Evolutionary conservation across 2,113 vertebrate genomes (phyloP).

Genomic region (Morone chrysops): DNA sequence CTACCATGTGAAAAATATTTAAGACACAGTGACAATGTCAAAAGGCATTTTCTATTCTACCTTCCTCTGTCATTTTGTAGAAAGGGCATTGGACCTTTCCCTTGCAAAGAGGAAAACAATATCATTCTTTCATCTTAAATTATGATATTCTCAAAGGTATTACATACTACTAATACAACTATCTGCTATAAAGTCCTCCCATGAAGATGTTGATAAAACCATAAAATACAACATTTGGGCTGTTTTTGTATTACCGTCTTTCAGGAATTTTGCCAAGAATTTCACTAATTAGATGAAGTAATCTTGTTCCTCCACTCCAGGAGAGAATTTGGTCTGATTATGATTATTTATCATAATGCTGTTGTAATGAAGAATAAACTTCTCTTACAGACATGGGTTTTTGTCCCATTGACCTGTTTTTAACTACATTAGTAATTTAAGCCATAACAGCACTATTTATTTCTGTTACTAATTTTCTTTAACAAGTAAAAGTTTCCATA

Average conservation of each 20-base stretch:
- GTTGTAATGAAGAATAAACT: background rate
- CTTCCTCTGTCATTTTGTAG: background rate
- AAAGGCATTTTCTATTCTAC: background rate
- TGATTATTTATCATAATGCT: background rate
- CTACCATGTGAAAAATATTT: background rate
- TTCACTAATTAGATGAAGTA: slow-evolving; percentile 1
- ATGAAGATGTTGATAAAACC: slow-evolving; percentile 2
- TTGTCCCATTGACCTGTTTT: background rate
- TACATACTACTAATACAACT: background rate
- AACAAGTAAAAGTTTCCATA: background rate
- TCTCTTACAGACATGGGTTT: background rate
- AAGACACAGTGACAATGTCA: background rate
- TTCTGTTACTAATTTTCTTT: background rate
- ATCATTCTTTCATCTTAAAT: no score
- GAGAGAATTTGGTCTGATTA: background rate
- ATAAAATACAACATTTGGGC: background rate
- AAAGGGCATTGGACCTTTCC: no score
- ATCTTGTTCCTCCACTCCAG: background rate
- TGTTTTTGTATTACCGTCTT: background rate
- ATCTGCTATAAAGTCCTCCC: background rate
- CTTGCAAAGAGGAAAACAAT: background rate
- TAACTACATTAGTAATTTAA: background rate
- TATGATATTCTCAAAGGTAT: background rate
- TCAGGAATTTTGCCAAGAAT: background rate
- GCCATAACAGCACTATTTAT: background rate